Evolutionary conservation across 2,797 vertebrate genomes (phyloP).

Genomic region (Anabas testudineus): DNA sequence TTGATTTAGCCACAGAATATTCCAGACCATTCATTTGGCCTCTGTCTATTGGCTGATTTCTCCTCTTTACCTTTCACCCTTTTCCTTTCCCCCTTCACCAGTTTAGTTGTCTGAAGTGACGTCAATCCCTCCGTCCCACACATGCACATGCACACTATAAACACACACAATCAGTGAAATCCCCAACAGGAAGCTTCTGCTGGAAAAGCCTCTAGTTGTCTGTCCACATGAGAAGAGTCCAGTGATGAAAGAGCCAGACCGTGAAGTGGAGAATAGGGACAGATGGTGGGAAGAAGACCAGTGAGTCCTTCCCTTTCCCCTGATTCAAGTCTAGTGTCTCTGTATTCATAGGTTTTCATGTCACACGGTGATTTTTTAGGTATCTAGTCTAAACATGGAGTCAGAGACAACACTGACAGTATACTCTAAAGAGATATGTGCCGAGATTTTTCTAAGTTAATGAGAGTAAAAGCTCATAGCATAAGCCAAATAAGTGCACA

Average conservation of each 20-base stretch:
- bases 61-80: not conserved
- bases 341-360: not conserved
- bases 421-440: not conserved
- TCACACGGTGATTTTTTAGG: not conserved
- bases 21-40: conserved; percentile 5
- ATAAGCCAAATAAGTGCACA: not conserved
- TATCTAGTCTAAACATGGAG: not conserved
- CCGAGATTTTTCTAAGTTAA: not conserved
- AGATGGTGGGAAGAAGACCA: conserved; percentile 17
- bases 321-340: conserved; percentile 7
- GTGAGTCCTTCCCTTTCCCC: not conserved
- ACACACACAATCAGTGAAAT: conserved; percentile 7
- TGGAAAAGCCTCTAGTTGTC: conserved; percentile 27
- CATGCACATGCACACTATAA: conserved; percentile 9
- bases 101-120: conserved; percentile 8
- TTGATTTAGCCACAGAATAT: conserved; percentile 27
- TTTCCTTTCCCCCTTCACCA: not conserved
- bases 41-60: not conserved
- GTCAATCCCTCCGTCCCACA: conserved; percentile 11
- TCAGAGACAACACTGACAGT: too few relatives aligned
- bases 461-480: not conserved
- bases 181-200: conserved; percentile 1
- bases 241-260: conserved; percentile 13
- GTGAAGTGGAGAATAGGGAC: conserved; percentile 4
- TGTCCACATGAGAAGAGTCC: conserved; percentile 21